A percentile compares a stretch with the other conserved stretches of the same genome.
Conservation (phyloP, 2,888 invertebrate species). For the Euzetes globulus region DNA sequence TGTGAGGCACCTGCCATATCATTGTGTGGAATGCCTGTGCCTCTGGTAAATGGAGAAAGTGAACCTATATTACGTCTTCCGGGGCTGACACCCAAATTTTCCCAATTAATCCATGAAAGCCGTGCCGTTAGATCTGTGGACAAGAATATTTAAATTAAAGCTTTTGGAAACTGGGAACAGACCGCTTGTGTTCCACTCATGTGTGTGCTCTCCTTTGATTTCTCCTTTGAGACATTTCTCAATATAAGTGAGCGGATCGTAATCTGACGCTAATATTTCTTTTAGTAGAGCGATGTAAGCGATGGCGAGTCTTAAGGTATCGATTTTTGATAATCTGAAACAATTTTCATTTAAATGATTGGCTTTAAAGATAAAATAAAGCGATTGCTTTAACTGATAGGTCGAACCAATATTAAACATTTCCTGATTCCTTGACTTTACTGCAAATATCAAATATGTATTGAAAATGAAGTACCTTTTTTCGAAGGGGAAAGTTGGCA, state of each 20-base stretch:
- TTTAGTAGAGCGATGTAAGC: slow-evolving; percentile 91
- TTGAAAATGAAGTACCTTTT: too few species aligned
- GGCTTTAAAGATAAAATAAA: not conserved
- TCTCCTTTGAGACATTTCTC: slow-evolving; percentile 84
- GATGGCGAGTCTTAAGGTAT: slow-evolving; percentile 90
- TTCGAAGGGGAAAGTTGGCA: slow-evolving; percentile 98
- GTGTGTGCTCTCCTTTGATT: slow-evolving; percentile 70
- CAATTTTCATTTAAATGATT: not conserved
- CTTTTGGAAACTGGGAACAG: slow-evolving; percentile 42
- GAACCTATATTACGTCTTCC: slow-evolving; percentile 58
- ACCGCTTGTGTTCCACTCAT: slow-evolving; percentile 97
- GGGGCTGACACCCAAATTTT: slow-evolving; percentile 88
- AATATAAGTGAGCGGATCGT: slow-evolving; percentile 86
- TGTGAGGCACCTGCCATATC: slow-evolving; percentile 10
- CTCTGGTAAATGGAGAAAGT: slow-evolving; percentile 34
- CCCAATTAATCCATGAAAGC: slow-evolving; percentile 98
- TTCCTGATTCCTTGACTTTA: too few species aligned
- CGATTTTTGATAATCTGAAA: slow-evolving; percentile 80
- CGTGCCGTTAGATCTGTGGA: slow-evolving; percentile 93
- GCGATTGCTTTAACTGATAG: too few species aligned
- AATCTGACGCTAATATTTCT: slow-evolving; percentile 76
- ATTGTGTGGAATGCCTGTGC: not conserved
- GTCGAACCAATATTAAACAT: too few species aligned
- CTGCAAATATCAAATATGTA: too few species aligned
- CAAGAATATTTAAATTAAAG: slow-evolving; percentile 7